Evolutionary conservation across 2,797 vertebrate genomes (phyloP), one percentile per base, ranked within the genome.

Genomic region (Enteromius unitaeniatus): DNA sequence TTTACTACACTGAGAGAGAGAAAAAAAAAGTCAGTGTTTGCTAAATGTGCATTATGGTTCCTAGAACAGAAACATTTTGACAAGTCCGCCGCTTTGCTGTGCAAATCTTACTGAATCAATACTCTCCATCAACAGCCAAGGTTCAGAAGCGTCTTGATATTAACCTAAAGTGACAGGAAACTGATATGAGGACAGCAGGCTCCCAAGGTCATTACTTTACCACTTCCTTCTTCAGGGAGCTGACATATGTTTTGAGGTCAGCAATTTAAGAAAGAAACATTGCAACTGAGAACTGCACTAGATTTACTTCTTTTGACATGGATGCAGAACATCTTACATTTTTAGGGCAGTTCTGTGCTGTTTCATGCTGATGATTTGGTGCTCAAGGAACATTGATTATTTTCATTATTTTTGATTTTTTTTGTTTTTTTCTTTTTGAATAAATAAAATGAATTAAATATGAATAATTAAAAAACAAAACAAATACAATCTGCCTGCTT

Each of bases 181-280:
- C 49, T 86, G 74, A 69, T 79, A 69, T 74, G 73, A 83, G 76
- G 80, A 80, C 79, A 81, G 67, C 79, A 34, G 62, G 60, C 58
- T 85, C 82, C 78, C 84, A 84, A 87, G 85, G 84, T 87, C 85
- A 67, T 55, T 70, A 58, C 75, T 78, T 75, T 83, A 67, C 77
- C 75, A 45, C 75, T 85, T 86, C 69, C 72, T 55, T 47, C 79
- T 77, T 70, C 62, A 51, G 62, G 53, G 42, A 58, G 53, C 15
- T 21, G 55, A 37, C 28, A 49, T 70, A 68, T 79, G 84, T 74
- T 86, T 58, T 26, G 42, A 47, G 75, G 64, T 79, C 58, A 37
- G 62, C 11, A 53, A 81, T 60, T 62, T 6, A 62, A 42, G 7
- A 73, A 49, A 51, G 62, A 79, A 68, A 68, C 37, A 79, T 17